phyloP scores from a whole-genome alignment of 2,113 vertebrate genomes.

The Porphyrio hochstetteri region DNA sequence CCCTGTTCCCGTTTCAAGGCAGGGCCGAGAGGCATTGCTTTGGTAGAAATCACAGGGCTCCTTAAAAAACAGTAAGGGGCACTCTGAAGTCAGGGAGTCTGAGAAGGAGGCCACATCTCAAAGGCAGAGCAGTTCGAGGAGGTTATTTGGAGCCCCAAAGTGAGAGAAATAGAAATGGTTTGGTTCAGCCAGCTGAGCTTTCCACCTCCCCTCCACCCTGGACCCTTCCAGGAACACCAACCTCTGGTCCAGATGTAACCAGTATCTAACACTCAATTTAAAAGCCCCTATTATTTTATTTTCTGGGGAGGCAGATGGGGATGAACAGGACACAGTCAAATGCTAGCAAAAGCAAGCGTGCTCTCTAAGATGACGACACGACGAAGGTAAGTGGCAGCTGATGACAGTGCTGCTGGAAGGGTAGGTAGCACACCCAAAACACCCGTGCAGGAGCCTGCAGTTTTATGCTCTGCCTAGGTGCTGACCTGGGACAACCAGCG shows the following conservation, averaged over 20 bases:
- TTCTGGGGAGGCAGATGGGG: neutral
- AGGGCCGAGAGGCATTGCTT: neutral
- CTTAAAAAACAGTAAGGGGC: rapidly evolving
- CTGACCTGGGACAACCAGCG: neutral
- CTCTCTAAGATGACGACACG: neutral
- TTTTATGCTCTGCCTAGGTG: neutral
- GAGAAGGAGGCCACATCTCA: neutral
- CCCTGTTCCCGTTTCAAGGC: neutral
- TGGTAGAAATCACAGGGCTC: neutral
- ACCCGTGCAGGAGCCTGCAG: neutral
- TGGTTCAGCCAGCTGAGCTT: neutral
- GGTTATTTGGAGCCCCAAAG: neutral
- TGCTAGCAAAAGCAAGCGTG: neutral
- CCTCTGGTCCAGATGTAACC: neutral
- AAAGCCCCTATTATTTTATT: neutral
- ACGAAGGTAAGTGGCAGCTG: neutral
- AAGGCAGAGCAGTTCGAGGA: neutral
- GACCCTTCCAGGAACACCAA: neutral
- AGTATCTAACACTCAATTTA: neutral
- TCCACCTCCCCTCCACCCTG: too few relatives aligned
- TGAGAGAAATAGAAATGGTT: neutral
- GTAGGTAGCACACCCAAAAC: neutral
- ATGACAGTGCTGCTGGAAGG: neutral
- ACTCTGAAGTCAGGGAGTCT: rapidly evolving
- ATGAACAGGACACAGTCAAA: rapidly evolving